phyloP scores from a whole-genome alignment of 2,888 invertebrate species.

The Marasmarcha lunaedactyla region DNA sequence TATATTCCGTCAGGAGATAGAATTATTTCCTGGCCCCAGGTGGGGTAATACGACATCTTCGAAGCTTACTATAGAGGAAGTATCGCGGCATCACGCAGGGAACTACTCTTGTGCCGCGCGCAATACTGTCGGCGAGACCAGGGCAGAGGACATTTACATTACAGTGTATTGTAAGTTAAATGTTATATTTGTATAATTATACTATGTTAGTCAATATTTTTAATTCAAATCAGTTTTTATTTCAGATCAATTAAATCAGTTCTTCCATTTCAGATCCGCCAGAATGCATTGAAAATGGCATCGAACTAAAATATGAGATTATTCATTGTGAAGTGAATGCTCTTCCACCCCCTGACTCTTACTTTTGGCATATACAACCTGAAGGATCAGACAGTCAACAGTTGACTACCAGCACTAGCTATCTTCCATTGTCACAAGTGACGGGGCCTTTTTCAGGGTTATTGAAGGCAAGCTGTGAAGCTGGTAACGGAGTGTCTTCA shows the following conservation, averaged over 20 bases:
- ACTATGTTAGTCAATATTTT: too few species aligned
- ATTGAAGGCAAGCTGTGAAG: slow-evolving; percentile 45
- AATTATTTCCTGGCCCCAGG: slow-evolving; percentile 35
- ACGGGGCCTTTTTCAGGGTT: slow-evolving; percentile 42
- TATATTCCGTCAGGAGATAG: slow-evolving; percentile 39
- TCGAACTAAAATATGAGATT: slow-evolving; percentile 44
- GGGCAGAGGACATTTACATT: slow-evolving; percentile 38
- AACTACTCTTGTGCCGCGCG: slow-evolving; percentile 47
- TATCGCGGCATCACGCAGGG: slow-evolving; percentile 40
- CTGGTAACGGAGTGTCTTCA: slow-evolving; percentile 48
- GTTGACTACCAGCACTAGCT: slow-evolving; percentile 46
- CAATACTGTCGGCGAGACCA: slow-evolving; percentile 46
- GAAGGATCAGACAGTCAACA: slow-evolving; percentile 45
- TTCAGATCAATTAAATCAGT: too few species aligned
- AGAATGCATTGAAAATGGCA: slow-evolving; percentile 43
- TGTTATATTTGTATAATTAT: too few species aligned
- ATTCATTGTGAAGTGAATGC: slow-evolving; percentile 46
- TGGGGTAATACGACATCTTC: slow-evolving; percentile 38
- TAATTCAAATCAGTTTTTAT: too few species aligned
- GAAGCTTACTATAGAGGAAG: slow-evolving; percentile 35
- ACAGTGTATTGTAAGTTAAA: slow-evolving; percentile 44
- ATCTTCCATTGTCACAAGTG: slow-evolving; percentile 45
- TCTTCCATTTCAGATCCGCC: slow-evolving; percentile 38
- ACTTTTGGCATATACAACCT: slow-evolving; percentile 53
- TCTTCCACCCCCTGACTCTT: slow-evolving; percentile 46